Conservation (phyloP, 2,888 invertebrate species). For the Acanthosepion lycidas region DNA sequence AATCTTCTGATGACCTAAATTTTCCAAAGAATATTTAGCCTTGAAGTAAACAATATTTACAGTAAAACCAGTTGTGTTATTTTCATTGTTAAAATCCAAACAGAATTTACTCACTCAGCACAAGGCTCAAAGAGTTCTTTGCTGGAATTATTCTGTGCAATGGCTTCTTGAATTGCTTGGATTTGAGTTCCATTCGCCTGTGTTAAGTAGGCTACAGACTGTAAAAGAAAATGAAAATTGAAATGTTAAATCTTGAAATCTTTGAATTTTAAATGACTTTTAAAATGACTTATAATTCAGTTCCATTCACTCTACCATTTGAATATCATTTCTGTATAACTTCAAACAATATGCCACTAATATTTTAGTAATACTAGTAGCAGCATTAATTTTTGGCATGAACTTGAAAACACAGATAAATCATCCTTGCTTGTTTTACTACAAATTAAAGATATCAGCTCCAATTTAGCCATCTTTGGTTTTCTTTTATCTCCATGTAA, state of each 20-base stretch:
- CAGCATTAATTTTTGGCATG: neutral
- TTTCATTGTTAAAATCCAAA: neutral
- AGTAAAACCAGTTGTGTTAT: neutral
- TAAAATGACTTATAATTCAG: too few relatives aligned
- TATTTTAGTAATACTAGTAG: too few relatives aligned
- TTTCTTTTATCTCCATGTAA: too few relatives aligned
- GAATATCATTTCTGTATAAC: too few relatives aligned
- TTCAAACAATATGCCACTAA: too few relatives aligned
- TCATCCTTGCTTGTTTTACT: too few relatives aligned
- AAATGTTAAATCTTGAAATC: neutral
- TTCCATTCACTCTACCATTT: too few relatives aligned
- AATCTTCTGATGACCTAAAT: too few relatives aligned
- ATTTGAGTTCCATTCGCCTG: slow-evolving; percentile 82
- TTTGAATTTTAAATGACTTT: neutral
- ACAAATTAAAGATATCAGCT: too few relatives aligned
- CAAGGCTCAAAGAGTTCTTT: slow-evolving; percentile 94
- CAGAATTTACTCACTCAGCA: slow-evolving; percentile 76
- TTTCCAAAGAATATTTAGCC: too few relatives aligned
- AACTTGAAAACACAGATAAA: neutral
- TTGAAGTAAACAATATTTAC: too few relatives aligned
- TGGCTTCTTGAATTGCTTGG: slow-evolving; percentile 80
- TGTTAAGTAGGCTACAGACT: slow-evolving; percentile 81
- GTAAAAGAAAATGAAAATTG: slow-evolving; percentile 57
- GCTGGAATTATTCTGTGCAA: slow-evolving; percentile 80
- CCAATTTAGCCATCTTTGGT: too few relatives aligned